Conservation (phyloP, 64 coral and sea anemone genomes). For the Montipora sp. region DNA sequence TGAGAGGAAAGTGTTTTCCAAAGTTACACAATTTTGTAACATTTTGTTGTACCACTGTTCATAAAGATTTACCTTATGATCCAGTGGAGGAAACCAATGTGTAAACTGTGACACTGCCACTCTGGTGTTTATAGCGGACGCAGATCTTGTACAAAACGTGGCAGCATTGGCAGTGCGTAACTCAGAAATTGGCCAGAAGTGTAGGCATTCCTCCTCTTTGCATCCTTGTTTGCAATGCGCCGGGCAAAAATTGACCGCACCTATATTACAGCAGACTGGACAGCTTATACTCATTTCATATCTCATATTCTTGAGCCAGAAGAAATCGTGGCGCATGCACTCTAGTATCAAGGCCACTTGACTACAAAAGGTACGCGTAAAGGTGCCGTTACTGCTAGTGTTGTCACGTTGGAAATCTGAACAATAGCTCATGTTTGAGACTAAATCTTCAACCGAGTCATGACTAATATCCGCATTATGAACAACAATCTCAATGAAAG, state of each 20-base stretch:
- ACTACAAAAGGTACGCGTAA: too few relatives aligned
- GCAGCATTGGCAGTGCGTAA: too few relatives aligned
- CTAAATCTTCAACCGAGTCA: too few relatives aligned
- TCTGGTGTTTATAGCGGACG: too few relatives aligned
- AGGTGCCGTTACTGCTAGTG: too few relatives aligned
- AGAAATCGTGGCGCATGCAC: background rate
- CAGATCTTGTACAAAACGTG: too few relatives aligned
- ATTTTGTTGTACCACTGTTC: too few relatives aligned
- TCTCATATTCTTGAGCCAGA: background rate
- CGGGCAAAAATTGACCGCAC: background rate
- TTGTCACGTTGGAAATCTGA: too few relatives aligned
- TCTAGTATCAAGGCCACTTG: background rate
- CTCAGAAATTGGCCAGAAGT: background rate
- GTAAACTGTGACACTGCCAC: too few relatives aligned
- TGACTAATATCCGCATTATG: too few relatives aligned
- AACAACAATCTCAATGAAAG: constrained; percentile 32
- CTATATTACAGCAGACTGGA: background rate
- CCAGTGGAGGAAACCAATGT: accelerated
- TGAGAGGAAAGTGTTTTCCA: accelerated
- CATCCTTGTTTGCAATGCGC: background rate
- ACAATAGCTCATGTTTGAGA: too few relatives aligned
- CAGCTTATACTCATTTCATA: background rate
- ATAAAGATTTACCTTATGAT: too few relatives aligned
- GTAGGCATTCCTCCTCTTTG: background rate
- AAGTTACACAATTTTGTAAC: accelerated